These are phyloP conservation scores for Ophioderma brevispina DNA, from an alignment of 35 echinoderm and acorn worm genomes.

Conservation along the genomic window DNA sequence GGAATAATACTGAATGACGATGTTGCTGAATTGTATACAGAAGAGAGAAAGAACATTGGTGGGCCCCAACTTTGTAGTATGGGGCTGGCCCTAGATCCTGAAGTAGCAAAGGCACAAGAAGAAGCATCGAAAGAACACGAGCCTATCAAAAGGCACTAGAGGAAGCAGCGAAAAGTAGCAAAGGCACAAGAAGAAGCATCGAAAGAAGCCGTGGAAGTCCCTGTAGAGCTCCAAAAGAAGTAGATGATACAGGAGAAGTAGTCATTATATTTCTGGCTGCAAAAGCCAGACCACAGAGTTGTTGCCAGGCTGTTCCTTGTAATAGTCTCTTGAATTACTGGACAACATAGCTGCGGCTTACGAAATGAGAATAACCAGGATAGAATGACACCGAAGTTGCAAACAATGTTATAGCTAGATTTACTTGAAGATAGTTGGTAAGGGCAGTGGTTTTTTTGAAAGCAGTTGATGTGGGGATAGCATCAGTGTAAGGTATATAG, in stretches of 20 bases:
- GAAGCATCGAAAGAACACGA: constrained; percentile 41
- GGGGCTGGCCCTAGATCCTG: neutral
- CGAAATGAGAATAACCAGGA: too few relatives aligned
- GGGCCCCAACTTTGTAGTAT: constrained; percentile 1
- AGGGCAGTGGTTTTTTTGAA: constrained; percentile 70
- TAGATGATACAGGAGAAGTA: too few relatives aligned
- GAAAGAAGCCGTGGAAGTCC: constrained; percentile 33
- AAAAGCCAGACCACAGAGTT: too few relatives aligned
- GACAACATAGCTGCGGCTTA: too few relatives aligned
- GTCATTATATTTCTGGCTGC: too few relatives aligned
- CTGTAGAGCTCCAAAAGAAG: too few relatives aligned
- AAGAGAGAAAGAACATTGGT: constrained; percentile 13
- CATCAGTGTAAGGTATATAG: constrained; percentile 64
- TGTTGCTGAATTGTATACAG: neutral
- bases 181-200: constrained; percentile 15
- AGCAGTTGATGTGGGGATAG: constrained; percentile 21
- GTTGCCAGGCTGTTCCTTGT: too few relatives aligned
- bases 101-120: neutral
- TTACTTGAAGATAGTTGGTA: constrained; percentile 82
- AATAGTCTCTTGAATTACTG: too few relatives aligned
- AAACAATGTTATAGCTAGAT: constrained; percentile 73
- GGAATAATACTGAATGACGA: neutral
- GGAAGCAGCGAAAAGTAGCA: neutral
- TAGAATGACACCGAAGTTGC: neutral
- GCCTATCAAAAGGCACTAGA: constrained; percentile 3